A percentile compares a stretch with the other conserved stretches of the same genome.
phyloP scores from a whole-genome alignment of 1,140 invertebrate genomes.

The Cydia fagiglandana region DNA sequence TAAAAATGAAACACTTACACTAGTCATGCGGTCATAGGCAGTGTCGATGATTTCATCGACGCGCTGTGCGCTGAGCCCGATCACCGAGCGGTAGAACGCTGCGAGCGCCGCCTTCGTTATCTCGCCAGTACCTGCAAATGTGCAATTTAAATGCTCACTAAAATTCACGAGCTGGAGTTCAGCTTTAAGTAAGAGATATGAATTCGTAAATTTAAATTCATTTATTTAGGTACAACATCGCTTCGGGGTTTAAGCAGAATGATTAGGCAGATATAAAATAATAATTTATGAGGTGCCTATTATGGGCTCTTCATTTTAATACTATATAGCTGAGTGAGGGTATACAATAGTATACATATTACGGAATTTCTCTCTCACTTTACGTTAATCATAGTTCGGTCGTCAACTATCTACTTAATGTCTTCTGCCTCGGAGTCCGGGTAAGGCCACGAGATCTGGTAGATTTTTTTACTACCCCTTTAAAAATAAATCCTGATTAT shows the following conservation, averaged over 20 bases:
- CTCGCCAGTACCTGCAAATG: conserved; percentile 78
- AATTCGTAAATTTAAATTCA: not conserved
- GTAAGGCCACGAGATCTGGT: too few relatives aligned
- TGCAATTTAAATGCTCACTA: not conserved
- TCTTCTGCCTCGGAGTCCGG: too few relatives aligned
- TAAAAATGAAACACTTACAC: conserved; percentile 79
- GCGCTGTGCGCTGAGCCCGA: conserved; percentile 81
- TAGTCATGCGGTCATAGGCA: conserved; percentile 84
- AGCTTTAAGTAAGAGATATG: not conserved
- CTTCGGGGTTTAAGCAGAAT: not conserved
- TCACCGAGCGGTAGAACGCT: conserved; percentile 84
- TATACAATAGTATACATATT: too few relatives aligned
- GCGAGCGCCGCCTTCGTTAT: conserved; percentile 83
- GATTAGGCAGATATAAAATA: too few relatives aligned
- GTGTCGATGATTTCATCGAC: conserved; percentile 83
- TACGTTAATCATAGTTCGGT: too few relatives aligned
- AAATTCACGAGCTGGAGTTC: not conserved
- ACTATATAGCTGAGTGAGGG: too few relatives aligned
- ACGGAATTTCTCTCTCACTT: too few relatives aligned
- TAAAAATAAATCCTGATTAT: too few relatives aligned
- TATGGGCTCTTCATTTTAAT: too few relatives aligned
- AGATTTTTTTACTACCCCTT: too few relatives aligned
- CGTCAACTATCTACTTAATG: too few relatives aligned
- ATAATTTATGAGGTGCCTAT: too few relatives aligned
- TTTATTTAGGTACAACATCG: not conserved